phyloP scores from a whole-genome alignment of 2,888 invertebrate genomes.

The Ophion costatus region DNA sequence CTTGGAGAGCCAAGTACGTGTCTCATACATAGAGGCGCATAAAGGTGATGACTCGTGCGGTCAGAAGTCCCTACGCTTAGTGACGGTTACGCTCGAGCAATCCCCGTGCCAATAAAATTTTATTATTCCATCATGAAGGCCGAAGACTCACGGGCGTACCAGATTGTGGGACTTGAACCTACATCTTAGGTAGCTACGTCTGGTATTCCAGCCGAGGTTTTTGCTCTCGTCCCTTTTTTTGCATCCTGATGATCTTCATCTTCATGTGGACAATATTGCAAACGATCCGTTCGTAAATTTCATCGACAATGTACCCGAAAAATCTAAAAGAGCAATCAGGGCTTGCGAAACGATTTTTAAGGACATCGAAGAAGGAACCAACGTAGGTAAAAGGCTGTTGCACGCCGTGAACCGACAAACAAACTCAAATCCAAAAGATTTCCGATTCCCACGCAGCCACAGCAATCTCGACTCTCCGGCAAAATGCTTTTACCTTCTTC shows the following conservation, averaged over 20 bases:
- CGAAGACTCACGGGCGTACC: background rate
- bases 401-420: conserved; percentile 25
- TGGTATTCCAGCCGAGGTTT: background rate
- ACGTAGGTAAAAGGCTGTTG: background rate
- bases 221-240: background rate
- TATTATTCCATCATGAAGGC: conserved; percentile 23
- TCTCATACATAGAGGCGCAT: conserved; percentile 20
- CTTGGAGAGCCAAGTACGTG: conserved; percentile 28
- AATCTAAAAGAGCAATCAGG: background rate
- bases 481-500: conserved; percentile 24
- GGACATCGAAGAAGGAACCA: background rate
- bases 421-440: conserved; percentile 26
- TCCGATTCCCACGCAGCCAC: conserved; percentile 64
- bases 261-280: background rate
- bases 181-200: background rate
- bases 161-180: background rate
- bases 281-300: background rate
- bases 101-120: conserved; percentile 31
- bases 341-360: background rate
- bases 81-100: conserved; percentile 36
- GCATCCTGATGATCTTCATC: background rate
- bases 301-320: background rate
- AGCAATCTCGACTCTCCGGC: conserved; percentile 24
- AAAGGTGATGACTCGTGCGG: conserved; percentile 44
- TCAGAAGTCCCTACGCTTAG: conserved; percentile 30